phyloP scores from a whole-genome alignment of 1,140 invertebrate genomes.

The Cyclargus thomasi region DNA sequence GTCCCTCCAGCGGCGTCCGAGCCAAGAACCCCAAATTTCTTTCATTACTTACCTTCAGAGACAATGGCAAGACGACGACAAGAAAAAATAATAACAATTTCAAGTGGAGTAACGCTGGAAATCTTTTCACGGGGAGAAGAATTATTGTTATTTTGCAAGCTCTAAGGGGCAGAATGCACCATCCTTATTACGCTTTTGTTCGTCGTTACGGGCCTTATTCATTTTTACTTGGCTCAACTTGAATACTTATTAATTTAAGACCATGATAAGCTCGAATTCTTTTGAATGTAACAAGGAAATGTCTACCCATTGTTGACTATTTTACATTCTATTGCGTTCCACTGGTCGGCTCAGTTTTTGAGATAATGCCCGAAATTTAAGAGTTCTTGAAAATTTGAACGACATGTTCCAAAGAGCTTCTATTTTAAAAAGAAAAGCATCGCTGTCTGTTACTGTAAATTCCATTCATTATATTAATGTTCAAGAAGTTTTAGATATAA shows the following conservation, averaged over 20 bases:
- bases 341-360: constrained; percentile 21
- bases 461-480: neutral
- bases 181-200: constrained; percentile 72
- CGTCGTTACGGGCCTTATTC: constrained; percentile 71
- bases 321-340: constrained; percentile 59
- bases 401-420: neutral
- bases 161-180: constrained; percentile 72
- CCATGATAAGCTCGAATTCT: constrained; percentile 72
- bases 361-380: constrained; percentile 20
- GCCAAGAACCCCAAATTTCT: constrained; percentile 68
- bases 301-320: constrained; percentile 68
- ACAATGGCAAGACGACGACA: constrained; percentile 71
- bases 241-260: constrained; percentile 75
- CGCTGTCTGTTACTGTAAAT: neutral
- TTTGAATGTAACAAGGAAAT: constrained; percentile 67
- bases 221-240: constrained; percentile 74
- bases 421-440: neutral
- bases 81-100: constrained; percentile 73
- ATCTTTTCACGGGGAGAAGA: constrained; percentile 73
- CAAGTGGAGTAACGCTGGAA: constrained; percentile 74
- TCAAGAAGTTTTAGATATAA: too few relatives aligned
- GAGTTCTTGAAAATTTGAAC: constrained; percentile 11
- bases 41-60: constrained; percentile 74
- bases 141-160: constrained; percentile 74
- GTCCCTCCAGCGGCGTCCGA: constrained; percentile 44